phyloP scores from a whole-genome alignment of 2,888 invertebrate species.

The Lapara coniferarum region DNA sequence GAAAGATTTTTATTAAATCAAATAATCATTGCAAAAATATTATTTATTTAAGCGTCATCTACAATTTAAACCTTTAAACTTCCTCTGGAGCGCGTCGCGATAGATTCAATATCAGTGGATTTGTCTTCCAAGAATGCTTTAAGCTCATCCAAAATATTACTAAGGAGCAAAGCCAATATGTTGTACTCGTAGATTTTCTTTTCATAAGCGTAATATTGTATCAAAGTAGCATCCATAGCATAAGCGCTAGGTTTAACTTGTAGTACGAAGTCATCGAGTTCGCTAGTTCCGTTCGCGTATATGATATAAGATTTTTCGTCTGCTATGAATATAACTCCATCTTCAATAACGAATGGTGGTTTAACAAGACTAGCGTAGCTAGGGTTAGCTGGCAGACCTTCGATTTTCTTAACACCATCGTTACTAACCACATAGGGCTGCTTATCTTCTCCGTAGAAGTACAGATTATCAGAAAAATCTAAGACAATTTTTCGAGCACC shows the following conservation, averaged over 20 bases:
- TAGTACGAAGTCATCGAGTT: slow-evolving; percentile 44
- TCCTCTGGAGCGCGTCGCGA: slow-evolving; percentile 47
- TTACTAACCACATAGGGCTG: slow-evolving; percentile 47
- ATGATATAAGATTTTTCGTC: slow-evolving; percentile 51
- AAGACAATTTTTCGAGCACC: slow-evolving; percentile 60
- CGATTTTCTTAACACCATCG: slow-evolving; percentile 51
- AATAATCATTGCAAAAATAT: not conserved
- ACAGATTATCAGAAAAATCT: slow-evolving; percentile 61
- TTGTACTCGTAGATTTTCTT: slow-evolving; percentile 70
- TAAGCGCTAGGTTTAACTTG: slow-evolving; percentile 56
- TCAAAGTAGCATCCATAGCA: slow-evolving; percentile 53
- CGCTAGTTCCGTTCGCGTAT: slow-evolving; percentile 55
- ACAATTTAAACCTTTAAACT: slow-evolving; percentile 36
- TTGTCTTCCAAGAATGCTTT: slow-evolving; percentile 46
- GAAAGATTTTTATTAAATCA: not conserved
- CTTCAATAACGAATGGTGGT: slow-evolving; percentile 54
- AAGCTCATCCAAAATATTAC: slow-evolving; percentile 42
- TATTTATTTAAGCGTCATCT: slow-evolving; percentile 2
- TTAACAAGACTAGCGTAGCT: slow-evolving; percentile 48
- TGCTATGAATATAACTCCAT: slow-evolving; percentile 50
- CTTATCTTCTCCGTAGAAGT: slow-evolving; percentile 55
- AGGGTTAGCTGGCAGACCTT: slow-evolving; percentile 56
- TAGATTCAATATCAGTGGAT: slow-evolving; percentile 44
- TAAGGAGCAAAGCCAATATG: slow-evolving; percentile 41
- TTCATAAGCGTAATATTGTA: slow-evolving; percentile 61